These are phyloP conservation scores for Amblyteles armatorius DNA, from an alignment of 2,888 invertebrate species.

Conservation along the genomic window DNA sequence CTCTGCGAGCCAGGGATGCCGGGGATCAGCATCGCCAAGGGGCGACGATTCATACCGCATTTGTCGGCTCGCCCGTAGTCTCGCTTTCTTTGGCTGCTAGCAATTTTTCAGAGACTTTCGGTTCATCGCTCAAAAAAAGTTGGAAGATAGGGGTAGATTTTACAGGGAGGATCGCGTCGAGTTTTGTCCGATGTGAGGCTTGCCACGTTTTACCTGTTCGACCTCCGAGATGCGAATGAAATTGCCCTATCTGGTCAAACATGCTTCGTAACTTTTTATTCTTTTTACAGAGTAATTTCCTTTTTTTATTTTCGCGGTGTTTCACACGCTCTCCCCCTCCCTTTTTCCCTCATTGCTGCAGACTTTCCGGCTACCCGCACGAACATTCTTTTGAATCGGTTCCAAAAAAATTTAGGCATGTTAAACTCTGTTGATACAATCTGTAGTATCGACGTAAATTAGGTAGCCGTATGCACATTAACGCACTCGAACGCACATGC, in stretches of 20 bases:
- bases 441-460: not conserved
- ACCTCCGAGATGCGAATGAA: not conserved
- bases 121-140: not conserved
- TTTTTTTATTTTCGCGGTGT: too few relatives aligned
- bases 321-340: not conserved
- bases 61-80: slow-evolving; percentile 1
- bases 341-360: too few relatives aligned
- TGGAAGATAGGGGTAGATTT: not conserved
- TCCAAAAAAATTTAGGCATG: too few relatives aligned
- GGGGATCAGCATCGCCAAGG: slow-evolving; percentile 23
- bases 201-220: not conserved
- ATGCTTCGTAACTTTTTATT: not conserved
- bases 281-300: not conserved
- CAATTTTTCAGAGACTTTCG: slow-evolving; percentile 23
- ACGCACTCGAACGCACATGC: not conserved
- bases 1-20: slow-evolving; percentile 6
- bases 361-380: too few relatives aligned
- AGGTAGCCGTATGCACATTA: not conserved
- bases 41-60: slow-evolving; percentile 31
- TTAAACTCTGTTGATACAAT: not conserved
- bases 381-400: too few relatives aligned
- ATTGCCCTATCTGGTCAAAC: not conserved
- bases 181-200: not conserved
- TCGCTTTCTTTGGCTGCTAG: slow-evolving; percentile 12
- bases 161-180: not conserved